Conservation (phyloP, 2,888 invertebrate genomes). For the Acleris sparsana region DNA sequence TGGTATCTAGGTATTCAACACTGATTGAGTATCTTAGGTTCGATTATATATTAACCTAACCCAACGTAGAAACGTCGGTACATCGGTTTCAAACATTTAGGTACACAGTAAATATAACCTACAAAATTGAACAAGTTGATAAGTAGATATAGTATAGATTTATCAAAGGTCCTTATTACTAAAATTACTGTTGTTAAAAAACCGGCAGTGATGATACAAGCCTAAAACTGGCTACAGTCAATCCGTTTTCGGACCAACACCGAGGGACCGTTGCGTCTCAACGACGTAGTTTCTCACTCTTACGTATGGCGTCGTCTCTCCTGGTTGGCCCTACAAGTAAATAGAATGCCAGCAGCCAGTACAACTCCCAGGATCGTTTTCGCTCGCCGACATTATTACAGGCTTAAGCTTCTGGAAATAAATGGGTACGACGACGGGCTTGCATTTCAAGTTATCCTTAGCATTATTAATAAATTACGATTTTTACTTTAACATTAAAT, state of each 20-base stretch:
- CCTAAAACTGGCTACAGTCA: constrained; percentile 47
- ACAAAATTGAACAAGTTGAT: constrained; percentile 81
- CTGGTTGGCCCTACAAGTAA: not conserved
- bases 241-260: not conserved
- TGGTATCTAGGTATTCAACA: constrained; percentile 77
- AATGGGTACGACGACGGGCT: constrained; percentile 15
- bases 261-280: not conserved
- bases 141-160: constrained; percentile 76
- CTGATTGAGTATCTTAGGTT: constrained; percentile 74
- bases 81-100: constrained; percentile 77
- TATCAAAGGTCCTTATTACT: constrained; percentile 78
- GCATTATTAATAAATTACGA: constrained; percentile 59
- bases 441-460: constrained; percentile 42
- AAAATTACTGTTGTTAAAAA: constrained; percentile 67
- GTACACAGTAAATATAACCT: constrained; percentile 80
- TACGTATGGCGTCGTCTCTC: not conserved
- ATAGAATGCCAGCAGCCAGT: not conserved
- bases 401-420: constrained; percentile 25
- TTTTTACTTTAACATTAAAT: constrained; percentile 58
- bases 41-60: constrained; percentile 68
- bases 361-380: not conserved
- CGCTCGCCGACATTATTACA: constrained; percentile 7
- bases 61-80: constrained; percentile 68
- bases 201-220: constrained; percentile 81
- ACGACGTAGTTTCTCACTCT: not conserved